These are phyloP conservation scores for Brachyalestes nurse DNA, from an alignment of 2,797 vertebrate genomes.

Conservation along the genomic window DNA sequence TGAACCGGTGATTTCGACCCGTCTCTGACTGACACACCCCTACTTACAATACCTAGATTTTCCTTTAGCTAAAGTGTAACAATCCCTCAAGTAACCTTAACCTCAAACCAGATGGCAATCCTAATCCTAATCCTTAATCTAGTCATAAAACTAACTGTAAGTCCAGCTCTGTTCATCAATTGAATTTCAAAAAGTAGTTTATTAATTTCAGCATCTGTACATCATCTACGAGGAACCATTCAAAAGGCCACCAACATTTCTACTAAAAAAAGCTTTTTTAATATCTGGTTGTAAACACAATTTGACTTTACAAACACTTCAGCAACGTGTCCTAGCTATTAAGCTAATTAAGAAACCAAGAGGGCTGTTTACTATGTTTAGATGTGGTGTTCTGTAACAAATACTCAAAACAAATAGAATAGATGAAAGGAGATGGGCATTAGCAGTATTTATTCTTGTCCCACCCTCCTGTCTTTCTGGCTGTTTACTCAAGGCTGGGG, in stretches of 20 bases:
- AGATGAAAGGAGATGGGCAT: slow-evolving; percentile 44
- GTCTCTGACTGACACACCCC: too few species aligned
- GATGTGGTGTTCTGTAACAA: slow-evolving; percentile 42
- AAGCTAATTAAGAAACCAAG: neutral
- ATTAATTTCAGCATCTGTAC: neutral
- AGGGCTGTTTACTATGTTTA: slow-evolving; percentile 2
- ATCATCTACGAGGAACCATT: neutral
- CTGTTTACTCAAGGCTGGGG: slow-evolving; percentile 62
- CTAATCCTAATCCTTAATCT: neutral
- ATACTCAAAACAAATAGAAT: slow-evolving; percentile 11
- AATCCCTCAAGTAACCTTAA: neutral
- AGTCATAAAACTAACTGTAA: too few species aligned
- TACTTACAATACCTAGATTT: neutral
- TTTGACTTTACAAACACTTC: neutral
- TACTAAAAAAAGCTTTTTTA: neutral
- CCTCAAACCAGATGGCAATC: too few species aligned
- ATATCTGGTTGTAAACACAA: neutral
- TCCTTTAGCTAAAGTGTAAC: neutral
- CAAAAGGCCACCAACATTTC: neutral
- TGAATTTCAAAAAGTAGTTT: neutral
- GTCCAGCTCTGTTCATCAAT: too few species aligned
- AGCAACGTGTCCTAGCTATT: neutral
- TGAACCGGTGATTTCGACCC: too few species aligned
- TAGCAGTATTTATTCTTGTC: slow-evolving; percentile 63
- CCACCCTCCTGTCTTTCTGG: slow-evolving; percentile 52